phyloP scores from a whole-genome alignment of 2,888 invertebrate species.

The Oligia strigilis region DNA sequence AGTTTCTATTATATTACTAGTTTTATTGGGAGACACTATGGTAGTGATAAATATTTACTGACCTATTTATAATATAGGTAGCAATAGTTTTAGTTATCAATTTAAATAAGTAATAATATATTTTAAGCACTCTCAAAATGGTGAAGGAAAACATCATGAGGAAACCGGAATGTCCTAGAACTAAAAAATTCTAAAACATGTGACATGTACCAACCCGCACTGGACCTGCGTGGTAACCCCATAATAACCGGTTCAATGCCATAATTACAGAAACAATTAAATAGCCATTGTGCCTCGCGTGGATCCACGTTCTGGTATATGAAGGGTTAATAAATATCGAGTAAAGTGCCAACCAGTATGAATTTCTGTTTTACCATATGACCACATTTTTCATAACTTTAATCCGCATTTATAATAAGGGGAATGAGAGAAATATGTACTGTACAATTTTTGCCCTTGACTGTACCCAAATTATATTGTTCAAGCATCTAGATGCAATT shows the following conservation, averaged over 20 bases:
- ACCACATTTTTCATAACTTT: background rate
- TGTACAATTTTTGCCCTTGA: background rate
- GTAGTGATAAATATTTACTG: background rate
- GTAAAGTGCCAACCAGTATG: background rate
- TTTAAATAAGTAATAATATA: no score
- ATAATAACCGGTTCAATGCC: no score
- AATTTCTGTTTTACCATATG: background rate
- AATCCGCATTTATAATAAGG: background rate
- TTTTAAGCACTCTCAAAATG: no score
- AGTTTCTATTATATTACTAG: background rate
- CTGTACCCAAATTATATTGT: background rate
- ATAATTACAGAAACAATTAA: no score
- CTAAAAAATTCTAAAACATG: no score
- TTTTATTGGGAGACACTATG: background rate
- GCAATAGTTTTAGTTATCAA: no score
- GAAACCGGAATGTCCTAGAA: no score
- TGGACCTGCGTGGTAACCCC: no score
- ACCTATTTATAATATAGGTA: no score
- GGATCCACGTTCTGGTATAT: background rate
- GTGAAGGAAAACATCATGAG: no score
- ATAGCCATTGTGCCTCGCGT: no score
- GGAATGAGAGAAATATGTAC: background rate
- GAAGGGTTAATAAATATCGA: background rate
- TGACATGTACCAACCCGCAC: no score
- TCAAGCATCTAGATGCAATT: background rate